Base-by-base conservation (phyloP, 1,140 invertebrate genomes). In the Latrodectus geometricus region DNA sequence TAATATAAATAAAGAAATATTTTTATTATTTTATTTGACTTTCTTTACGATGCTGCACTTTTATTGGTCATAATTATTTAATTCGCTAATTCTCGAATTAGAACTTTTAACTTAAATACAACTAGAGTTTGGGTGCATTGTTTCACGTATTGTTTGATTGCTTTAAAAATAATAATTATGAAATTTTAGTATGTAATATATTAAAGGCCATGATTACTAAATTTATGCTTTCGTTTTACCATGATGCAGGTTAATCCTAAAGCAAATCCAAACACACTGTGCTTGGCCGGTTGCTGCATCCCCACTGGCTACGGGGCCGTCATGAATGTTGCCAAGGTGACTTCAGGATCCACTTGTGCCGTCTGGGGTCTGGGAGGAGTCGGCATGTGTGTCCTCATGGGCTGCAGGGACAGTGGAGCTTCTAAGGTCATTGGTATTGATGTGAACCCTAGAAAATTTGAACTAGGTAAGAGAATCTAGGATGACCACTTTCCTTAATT, bases 291-390 rank as follows among this genome's bases (percentile, higher is more conserved):
- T 14, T 99, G 98, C 93, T 98, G 98, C 81, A 93, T 98, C 20
- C 93, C 96, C 0, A 98, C 96, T 70, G 97, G 97, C 11, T 98
- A 97, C 91, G 97, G 97, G 68, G 97, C 97, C 21, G 97, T 95
- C 61, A 90, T 98, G 50, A 98, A 98, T 90, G 97, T 96, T 17
- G 97, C 97, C 9, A 95, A 97, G 91, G 96, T 92, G 0, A 89
- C 97, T 89, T 89, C 93, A 23, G 96, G 95, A 35, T 95, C 95
- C 74, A 96, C 93, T 54, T 97, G 96, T 90, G 97, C 96, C 23
- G 95, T 99, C 88, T 98, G 97, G 95, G 97, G 97, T 15, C 92
- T 98, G 4, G 98, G 98, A 50, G 97, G 97, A 88, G 97, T 99
- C 35, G 98, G 98, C 14, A 91, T 99, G 72, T 97, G 98, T 78